Conservation (phyloP, 1,140 invertebrate species). For the Babylonia areolata region DNA sequence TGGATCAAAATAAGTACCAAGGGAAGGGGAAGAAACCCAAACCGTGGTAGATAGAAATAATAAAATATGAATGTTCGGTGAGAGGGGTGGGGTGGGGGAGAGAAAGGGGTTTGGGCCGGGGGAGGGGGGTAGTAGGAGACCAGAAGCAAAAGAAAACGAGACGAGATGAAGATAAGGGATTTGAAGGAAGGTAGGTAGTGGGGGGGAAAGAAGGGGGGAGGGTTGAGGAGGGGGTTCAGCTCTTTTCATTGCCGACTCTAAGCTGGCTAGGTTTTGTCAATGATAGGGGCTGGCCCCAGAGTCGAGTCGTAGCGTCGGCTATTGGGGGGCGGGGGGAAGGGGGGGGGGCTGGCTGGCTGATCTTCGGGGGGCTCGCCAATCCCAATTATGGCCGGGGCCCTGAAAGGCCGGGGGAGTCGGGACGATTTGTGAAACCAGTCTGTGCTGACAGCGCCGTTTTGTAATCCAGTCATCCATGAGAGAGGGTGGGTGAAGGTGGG, state of each 20-base stretch:
- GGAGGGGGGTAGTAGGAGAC: no score
- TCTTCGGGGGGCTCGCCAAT: neutral
- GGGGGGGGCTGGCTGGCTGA: no score
- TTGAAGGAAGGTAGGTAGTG: no score
- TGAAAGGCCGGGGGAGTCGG: neutral
- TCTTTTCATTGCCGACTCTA: neutral
- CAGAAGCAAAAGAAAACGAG: no score
- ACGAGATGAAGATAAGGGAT: no score
- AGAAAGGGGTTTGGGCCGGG: no score
- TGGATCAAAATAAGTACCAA: no score
- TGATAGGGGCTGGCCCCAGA: neutral
- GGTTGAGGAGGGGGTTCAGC: neutral
- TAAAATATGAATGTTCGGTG: no score
- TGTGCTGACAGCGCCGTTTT: neutral
- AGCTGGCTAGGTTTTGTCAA: neutral
- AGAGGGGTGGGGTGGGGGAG: no score
- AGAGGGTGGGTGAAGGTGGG: neutral
- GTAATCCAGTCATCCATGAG: neutral
- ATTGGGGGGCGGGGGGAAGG: no score
- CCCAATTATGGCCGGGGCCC: neutral
- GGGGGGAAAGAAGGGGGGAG: neutral
- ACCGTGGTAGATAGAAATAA: no score
- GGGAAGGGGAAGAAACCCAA: no score
- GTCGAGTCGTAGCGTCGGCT: neutral
- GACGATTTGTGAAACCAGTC: neutral